Evolutionary conservation across 2,888 invertebrate species (phyloP), one percentile per base, ranked within the genome.

Genomic region (Deilephila porcellus): DNA sequence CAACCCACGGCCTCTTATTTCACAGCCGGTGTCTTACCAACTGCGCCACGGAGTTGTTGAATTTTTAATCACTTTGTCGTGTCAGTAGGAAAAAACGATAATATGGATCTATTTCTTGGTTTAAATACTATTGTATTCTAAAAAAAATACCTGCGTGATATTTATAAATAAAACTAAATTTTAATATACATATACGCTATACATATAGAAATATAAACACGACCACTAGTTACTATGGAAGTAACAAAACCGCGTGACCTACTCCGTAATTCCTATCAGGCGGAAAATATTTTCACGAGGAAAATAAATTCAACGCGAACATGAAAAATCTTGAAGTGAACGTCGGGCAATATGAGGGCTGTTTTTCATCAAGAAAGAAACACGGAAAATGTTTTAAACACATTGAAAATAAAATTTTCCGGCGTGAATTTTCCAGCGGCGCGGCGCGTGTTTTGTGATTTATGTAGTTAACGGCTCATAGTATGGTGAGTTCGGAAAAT

Each of bases 381-480:
- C 73, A 71, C 34, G 71, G 73, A 62, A 74, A 74, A 74, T 74
- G 71, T 71, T 74, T 74, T 72, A 74, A 74, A 71, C 73, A 45
- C 71, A 74, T 70, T 72, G 56, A 74, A 73, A 60, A 62, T 73
- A 53, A 73, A 71, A 20, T 60, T 73, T n/a, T 59, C 29, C 37
- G 64, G 17, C n/a, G 59, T 17, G 59, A 73, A 67, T 67, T 64
- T 67, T 45, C 72, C 59, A 56, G 56, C 63, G 34, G 11, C 29
- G 52, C 56, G 29, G 59, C 17, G 64, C 59, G 64, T 25, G 56
- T 62, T 71, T 63, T 67, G 11, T 67, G 59, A 73, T 73, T 73
- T 73, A 73, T 72, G 56, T 34, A 19, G 17, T 64, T 20, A n/a
- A 32, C n/a, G 32, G 53, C 72, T 4, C 37, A 64, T 37, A 14